Conservation (phyloP, 2,113 vertebrate genomes). For the Plectropomus leopardus region DNA sequence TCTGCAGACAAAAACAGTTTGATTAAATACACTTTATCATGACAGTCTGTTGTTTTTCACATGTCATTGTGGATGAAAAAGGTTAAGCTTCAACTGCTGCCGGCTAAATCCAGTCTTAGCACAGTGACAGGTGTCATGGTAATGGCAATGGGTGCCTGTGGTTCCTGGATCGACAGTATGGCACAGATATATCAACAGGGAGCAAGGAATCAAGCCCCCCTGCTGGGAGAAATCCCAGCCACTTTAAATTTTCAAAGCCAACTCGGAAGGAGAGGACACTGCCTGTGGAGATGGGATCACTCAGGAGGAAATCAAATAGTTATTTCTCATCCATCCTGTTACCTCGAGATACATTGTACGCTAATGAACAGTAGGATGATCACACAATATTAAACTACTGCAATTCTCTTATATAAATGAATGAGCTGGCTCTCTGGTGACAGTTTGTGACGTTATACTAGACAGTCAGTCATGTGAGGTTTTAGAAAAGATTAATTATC, state of each 20-base stretch:
- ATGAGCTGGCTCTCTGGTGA: neutral
- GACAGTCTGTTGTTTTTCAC: slow-evolving; percentile 11
- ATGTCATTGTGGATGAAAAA: slow-evolving; percentile 30
- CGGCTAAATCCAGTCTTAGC: slow-evolving; percentile 52
- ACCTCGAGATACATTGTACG: neutral
- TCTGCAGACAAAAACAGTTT: slow-evolving; percentile 16
- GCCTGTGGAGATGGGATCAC: slow-evolving; percentile 33
- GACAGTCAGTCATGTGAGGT: neutral
- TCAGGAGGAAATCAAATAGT: slow-evolving; percentile 16
- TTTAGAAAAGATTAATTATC: neutral
- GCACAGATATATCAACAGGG: slow-evolving; percentile 50
- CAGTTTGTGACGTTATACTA: neutral
- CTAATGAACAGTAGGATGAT: slow-evolving; percentile 6
- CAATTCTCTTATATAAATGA: neutral
- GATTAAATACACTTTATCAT: neutral
- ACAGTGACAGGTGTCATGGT: slow-evolving; percentile 62
- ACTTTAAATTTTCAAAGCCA: slow-evolving; percentile 57
- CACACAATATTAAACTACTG: neutral
- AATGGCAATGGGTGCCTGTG: slow-evolving; percentile 45
- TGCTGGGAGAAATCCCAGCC: slow-evolving; percentile 59
- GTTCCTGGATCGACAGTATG: slow-evolving; percentile 52
- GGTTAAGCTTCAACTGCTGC: slow-evolving; percentile 43
- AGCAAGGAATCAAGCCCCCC: slow-evolving; percentile 41
- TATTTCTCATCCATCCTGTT: slow-evolving; percentile 5
- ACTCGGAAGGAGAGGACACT: slow-evolving; percentile 14